phyloP scores from a whole-genome alignment of 2,797 vertebrate species.

The Enteromius unitaeniatus region DNA sequence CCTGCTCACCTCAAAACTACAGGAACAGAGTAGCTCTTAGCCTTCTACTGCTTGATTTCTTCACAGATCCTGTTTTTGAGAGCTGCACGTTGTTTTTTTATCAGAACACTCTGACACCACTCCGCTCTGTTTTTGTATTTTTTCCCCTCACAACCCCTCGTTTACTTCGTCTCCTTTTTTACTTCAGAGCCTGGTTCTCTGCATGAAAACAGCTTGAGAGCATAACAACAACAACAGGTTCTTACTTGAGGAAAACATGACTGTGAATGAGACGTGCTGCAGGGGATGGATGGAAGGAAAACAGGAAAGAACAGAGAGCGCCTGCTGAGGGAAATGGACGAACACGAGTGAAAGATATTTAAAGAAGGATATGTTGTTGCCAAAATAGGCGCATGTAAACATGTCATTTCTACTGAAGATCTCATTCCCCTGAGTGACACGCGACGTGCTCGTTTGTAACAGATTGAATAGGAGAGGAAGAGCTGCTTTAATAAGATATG shows the following conservation, averaged over 20 bases:
- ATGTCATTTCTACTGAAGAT: slow-evolving; percentile 42
- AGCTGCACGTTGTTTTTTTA: slow-evolving; percentile 25
- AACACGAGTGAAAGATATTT: slow-evolving; percentile 45
- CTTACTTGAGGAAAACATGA: slow-evolving; percentile 45
- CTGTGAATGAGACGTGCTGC: slow-evolving; percentile 29
- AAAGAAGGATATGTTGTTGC: slow-evolving; percentile 40
- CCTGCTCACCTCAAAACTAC: slow-evolving; percentile 12
- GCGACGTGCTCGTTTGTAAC: slow-evolving; percentile 20
- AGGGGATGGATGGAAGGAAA: slow-evolving; percentile 57
- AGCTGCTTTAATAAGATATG: slow-evolving; percentile 59
- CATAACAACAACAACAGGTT: slow-evolving; percentile 52
- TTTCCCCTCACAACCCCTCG: not conserved
- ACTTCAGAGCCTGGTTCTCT: slow-evolving; percentile 15
- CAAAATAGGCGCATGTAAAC: slow-evolving; percentile 44
- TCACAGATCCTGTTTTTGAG: slow-evolving; percentile 4
- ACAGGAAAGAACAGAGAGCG: slow-evolving; percentile 51
- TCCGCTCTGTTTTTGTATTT: not conserved
- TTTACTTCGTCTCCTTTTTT: slow-evolving; percentile 18
- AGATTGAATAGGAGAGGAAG: slow-evolving; percentile 33
- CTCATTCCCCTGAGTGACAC: slow-evolving; percentile 37
- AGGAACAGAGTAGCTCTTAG: slow-evolving; percentile 16
- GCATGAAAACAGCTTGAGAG: slow-evolving; percentile 39
- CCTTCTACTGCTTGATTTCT: not conserved
- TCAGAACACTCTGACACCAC: slow-evolving; percentile 7
- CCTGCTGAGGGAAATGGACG: slow-evolving; percentile 40